Percentiles rank a stretch among this genome's conserved stretches.
phyloP scores from a whole-genome alignment of 2,113 vertebrate genomes.

The Pagrus major region DNA sequence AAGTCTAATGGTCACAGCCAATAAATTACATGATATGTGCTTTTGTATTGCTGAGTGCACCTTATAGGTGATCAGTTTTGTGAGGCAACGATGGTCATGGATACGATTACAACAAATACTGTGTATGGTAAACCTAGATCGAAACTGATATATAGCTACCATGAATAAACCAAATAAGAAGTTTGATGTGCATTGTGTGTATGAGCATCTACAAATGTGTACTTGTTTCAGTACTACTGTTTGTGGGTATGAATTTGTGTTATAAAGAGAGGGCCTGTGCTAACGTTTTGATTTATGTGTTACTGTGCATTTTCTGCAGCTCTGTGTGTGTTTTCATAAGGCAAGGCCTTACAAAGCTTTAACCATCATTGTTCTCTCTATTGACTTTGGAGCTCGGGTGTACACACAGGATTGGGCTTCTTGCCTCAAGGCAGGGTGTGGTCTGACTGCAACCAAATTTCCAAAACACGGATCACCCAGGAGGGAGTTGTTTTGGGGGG shows the following conservation, averaged over 20 bases:
- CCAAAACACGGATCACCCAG: slow-evolving; percentile 41
- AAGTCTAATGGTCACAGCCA: slow-evolving; percentile 5
- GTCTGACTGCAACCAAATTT: slow-evolving; percentile 65
- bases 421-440: slow-evolving; percentile 72
- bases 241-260: slow-evolving; percentile 9
- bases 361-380: slow-evolving; percentile 57
- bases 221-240: slow-evolving; percentile 10
- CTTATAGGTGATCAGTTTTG: not conserved
- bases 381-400: slow-evolving; percentile 62
- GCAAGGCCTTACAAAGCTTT: slow-evolving; percentile 26
- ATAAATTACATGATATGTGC: not conserved
- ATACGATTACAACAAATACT: not conserved
- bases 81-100: not conserved
- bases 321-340: slow-evolving; percentile 34
- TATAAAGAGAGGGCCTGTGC: not conserved
- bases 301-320: slow-evolving; percentile 9
- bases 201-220: not conserved
- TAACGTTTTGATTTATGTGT: slow-evolving; percentile 13
- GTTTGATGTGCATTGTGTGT: not conserved
- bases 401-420: slow-evolving; percentile 31
- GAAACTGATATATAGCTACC: not conserved
- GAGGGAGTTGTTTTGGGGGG: slow-evolving; percentile 16
- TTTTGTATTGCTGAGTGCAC: slow-evolving; percentile 7
- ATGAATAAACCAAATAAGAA: not conserved
- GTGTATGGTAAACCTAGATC: not conserved